Conservation (phyloP, 1,140 invertebrate species). For the Cyclina sinensis region DNA sequence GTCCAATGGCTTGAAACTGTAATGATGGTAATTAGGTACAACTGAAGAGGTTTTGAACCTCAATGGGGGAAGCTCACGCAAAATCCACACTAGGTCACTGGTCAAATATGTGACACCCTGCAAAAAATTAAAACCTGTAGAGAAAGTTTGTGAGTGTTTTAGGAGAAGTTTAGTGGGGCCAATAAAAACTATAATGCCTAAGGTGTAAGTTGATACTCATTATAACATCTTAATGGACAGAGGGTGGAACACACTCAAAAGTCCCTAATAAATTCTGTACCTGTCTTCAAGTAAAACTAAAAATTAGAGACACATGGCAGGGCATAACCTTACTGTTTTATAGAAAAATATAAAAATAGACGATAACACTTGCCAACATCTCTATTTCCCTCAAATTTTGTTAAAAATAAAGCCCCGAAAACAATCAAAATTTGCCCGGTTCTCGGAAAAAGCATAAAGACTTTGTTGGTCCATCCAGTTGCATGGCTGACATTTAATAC, state of each 20-base stretch:
- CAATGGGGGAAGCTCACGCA: slow-evolving; percentile 37
- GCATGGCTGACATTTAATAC: no score
- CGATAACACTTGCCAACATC: no score
- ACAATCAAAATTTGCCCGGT: no score
- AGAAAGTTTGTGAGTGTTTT: slow-evolving; percentile 8
- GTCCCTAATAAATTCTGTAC: slow-evolving; percentile 19
- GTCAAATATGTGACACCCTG: slow-evolving; percentile 51
- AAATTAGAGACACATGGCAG: slow-evolving; percentile 6
- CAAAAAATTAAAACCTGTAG: not conserved
- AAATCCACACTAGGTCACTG: slow-evolving; percentile 26
- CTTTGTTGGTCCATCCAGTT: no score
- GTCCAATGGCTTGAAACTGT: slow-evolving; percentile 24
- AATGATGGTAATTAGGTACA: slow-evolving; percentile 50
- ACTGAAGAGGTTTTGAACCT: slow-evolving; percentile 21
- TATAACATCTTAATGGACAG: not conserved
- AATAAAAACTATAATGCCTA: not conserved
- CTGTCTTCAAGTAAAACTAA: slow-evolving; percentile 16
- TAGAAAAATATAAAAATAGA: no score
- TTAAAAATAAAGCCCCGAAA: no score
- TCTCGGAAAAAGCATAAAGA: no score
- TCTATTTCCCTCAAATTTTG: no score
- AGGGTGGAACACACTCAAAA: slow-evolving; percentile 11
- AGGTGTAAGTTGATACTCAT: not conserved
- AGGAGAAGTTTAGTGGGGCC: not conserved
- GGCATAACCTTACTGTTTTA: no score